Evolutionary conservation across 1,140 invertebrate species (phyloP), one percentile per base, ranked within the genome.

Genomic region (Chlorops oryzae): DNA sequence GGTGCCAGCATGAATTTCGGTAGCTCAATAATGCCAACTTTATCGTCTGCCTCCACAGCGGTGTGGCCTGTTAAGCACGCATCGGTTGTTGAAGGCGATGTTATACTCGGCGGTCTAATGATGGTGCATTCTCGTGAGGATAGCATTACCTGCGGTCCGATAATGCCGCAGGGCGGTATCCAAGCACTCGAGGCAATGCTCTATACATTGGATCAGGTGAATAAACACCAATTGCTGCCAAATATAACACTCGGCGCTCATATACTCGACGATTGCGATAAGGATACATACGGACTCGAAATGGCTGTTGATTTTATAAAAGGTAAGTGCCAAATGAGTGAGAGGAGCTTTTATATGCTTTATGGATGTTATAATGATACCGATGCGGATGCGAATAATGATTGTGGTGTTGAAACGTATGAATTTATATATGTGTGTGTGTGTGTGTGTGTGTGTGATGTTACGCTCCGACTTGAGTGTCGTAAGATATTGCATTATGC

Each of bases 301-400:
- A 95, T 96, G 84, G 90, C 92, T 6, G 88, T 96, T 6, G 92
- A 96, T 73, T 97, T 97, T 69, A 96, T 97, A 52, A 92, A 96
- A 86, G 92, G 93, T 96, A 74, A 79, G 83, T 63, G 21, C n/a
- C 13, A 23, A 27, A n/a, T n/a, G n/a, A n/a, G n/a, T n/a, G n/a
- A n/a, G n/a, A n/a, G n/a, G n/a, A n/a, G n/a, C n/a, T n/a, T n/a
- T n/a, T n/a, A n/a, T n/a, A n/a, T n/a, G n/a, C n/a, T n/a, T n/a
- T n/a, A n/a, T n/a, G n/a, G n/a, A n/a, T n/a, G n/a, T n/a, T n/a
- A n/a, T n/a, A n/a, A n/a, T n/a, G n/a, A n/a, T n/a, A n/a, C n/a
- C n/a, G n/a, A n/a, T n/a, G n/a, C n/a, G n/a, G n/a, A n/a, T n/a
- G n/a, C n/a, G n/a, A n/a, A n/a, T n/a, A n/a, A n/a, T n/a, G n/a